Percentiles rank a stretch among this genome's conserved stretches.
These are phyloP conservation scores for Cryptophagus acutangulus DNA, from an alignment of 2,888 invertebrate species.

Conservation along the genomic window DNA sequence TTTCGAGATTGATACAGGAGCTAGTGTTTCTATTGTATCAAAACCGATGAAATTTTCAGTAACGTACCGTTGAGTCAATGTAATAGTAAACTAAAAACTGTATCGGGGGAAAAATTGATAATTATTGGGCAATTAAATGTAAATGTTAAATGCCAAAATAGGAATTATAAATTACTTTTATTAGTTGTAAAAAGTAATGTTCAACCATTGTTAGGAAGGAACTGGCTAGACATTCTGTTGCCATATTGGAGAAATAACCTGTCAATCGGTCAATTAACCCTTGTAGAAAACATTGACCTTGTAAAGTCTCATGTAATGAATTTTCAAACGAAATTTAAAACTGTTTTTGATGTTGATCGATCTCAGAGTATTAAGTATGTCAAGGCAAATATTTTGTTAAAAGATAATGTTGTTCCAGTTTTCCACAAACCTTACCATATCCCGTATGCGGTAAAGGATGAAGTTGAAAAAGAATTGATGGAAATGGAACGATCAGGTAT, in stretches of 20 bases:
- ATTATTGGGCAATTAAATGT: constrained; percentile 13
- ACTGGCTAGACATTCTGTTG: constrained; percentile 6
- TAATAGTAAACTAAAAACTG: constrained; percentile 14
- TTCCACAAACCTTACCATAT: neutral
- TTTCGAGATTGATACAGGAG: constrained; percentile 10
- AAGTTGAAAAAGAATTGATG: constrained; percentile 5
- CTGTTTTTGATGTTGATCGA: too few relatives aligned
- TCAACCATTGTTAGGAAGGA: constrained; percentile 6
- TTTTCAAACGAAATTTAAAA: too few relatives aligned
- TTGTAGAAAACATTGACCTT: too few relatives aligned
- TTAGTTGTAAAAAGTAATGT: neutral
- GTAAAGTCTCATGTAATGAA: too few relatives aligned
- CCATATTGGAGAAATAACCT: constrained; percentile 10
- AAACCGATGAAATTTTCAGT: too few relatives aligned
- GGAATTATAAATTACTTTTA: constrained; percentile 8
- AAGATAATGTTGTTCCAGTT: neutral
- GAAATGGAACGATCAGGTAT: constrained; percentile 12
- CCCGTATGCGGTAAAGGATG: neutral
- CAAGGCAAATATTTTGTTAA: too few relatives aligned
- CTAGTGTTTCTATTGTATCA: constrained; percentile 9
- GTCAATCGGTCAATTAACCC: too few relatives aligned
- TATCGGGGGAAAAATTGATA: constrained; percentile 14
- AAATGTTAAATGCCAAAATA: too few relatives aligned
- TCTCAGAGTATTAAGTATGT: too few relatives aligned
- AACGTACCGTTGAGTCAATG: too few relatives aligned